These are phyloP conservation scores for Esperia sulphurella DNA, from an alignment of 2,888 invertebrate species.

Conservation along the genomic window DNA sequence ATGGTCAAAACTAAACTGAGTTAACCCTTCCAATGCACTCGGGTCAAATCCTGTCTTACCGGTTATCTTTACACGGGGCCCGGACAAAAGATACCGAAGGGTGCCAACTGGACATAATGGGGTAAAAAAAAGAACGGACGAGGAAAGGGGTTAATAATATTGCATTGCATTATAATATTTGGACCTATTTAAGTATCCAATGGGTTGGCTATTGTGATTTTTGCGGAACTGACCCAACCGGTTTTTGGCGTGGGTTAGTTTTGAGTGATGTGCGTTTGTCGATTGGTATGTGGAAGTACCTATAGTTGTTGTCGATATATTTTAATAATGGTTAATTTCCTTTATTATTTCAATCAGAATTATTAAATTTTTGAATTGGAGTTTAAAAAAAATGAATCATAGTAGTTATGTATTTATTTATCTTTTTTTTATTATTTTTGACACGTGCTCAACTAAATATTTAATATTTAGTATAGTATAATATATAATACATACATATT, in stretches of 20 bases:
- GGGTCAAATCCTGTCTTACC: constrained; percentile 77
- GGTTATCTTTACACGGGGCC: constrained; percentile 67
- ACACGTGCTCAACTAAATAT: too few species aligned
- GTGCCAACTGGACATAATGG: constrained; percentile 72
- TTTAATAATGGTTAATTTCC: too few species aligned
- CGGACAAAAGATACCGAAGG: constrained; percentile 57
- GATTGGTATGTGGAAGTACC: not conserved
- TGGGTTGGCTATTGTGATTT: constrained; percentile 66
- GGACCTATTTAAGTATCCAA: constrained; percentile 79
- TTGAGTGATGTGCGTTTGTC: constrained; percentile 23
- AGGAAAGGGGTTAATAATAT: constrained; percentile 50
- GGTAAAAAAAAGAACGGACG: constrained; percentile 31
- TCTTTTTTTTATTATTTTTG: too few species aligned
- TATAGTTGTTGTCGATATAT: too few species aligned
- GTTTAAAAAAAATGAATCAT: too few species aligned
- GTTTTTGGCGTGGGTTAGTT: constrained; percentile 48
- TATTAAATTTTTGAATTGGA: too few species aligned
- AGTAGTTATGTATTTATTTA: too few species aligned
- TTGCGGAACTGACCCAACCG: constrained; percentile 75
- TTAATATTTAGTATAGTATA: too few species aligned
- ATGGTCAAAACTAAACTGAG: constrained; percentile 64
- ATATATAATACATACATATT: too few species aligned
- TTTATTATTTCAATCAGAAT: too few species aligned
- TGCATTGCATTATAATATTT: constrained; percentile 71
- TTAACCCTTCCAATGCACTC: constrained; percentile 53